Evolutionary conservation across 2,888 invertebrate species (phyloP), one percentile per base, ranked within the genome.

Genomic region (Protodeltote pygarga): DNA sequence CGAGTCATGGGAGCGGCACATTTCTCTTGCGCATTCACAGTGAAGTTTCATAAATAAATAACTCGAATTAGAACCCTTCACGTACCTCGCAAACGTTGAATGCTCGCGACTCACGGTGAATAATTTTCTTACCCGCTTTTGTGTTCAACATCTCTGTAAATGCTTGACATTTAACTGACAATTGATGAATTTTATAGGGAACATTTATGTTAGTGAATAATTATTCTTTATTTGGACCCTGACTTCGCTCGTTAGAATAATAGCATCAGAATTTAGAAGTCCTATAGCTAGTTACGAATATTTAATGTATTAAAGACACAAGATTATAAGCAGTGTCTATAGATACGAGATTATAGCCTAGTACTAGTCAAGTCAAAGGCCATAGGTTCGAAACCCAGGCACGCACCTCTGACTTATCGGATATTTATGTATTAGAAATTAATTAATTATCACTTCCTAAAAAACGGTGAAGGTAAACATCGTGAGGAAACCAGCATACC

Each of bases 21-120:
- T 78, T 77, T 77, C 79, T 79, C 74, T 29, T 38, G 65, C 59
- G 62, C 81, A 77, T 76, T 84, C 78, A 79, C 65, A 70, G 75
- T 74, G 66, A 74, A 76, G 75, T 78, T 81, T 84, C 79, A 84
- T 85, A 81, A 85, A 86, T 85, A 85, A 87, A 84, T 85, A 82
- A 79, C 70, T 79, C 66, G 74, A 80, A 84, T 81, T 79, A 78
- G 77, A 79, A 79, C 85, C 86, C 83, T 81, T 78, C 73, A 69
- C 72, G 69, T 75, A 73, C 65, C 76, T 75, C 71, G 66, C 71
- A 69, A 71, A 68, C 68, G 64, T 50, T 68, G 72, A 79, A 76
- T 72, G 71, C 65, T 69, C 52, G 65, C 52, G 67, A 65, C 65
- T 71, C 60, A 71, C 67, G 57, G 67, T 73, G 75, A 80, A 77